Percentiles rank a stretch among this genome's conserved stretches.
Conservation (phyloP, 2,113 vertebrate species). For the Pteruthius melanotis region DNA sequence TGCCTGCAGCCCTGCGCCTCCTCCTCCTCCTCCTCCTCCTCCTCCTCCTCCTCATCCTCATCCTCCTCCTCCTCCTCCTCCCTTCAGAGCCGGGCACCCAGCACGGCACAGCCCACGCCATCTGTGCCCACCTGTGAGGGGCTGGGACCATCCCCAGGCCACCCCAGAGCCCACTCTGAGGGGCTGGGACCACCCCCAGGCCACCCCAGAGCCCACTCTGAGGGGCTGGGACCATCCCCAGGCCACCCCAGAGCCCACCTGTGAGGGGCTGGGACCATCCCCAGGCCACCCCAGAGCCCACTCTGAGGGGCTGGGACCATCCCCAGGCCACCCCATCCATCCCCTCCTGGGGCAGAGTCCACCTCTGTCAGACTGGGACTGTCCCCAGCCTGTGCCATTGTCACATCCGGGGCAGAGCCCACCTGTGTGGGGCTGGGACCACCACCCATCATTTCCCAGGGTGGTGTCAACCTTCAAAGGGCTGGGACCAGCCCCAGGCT, state of each 20-base stretch:
- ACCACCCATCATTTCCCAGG: too few relatives aligned
- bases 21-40: background rate
- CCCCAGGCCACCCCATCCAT: rapidly evolving
- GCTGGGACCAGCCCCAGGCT: too few relatives aligned
- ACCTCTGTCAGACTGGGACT: too few relatives aligned
- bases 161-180: background rate
- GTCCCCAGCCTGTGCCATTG: too few relatives aligned
- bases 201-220: background rate
- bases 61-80: background rate
- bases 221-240: rapidly evolving
- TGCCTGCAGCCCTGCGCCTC: background rate
- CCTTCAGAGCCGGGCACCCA: background rate
- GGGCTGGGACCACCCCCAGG: too few relatives aligned
- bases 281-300: rapidly evolving
- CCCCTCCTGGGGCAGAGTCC: too few relatives aligned
- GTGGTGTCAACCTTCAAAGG: too few relatives aligned
- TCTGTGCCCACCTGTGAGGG: too few relatives aligned
- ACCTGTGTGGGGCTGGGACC: too few relatives aligned
- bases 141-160: too few relatives aligned
- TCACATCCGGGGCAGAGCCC: too few relatives aligned
- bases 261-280: background rate
- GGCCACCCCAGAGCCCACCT: background rate
- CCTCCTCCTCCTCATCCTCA: background rate
- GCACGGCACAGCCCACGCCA: background rate
- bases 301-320: rapidly evolving